Percentiles rank a stretch among this genome's conserved stretches.
Conservation (phyloP, 2,797 vertebrate species). For the Rachycentron canadum region DNA sequence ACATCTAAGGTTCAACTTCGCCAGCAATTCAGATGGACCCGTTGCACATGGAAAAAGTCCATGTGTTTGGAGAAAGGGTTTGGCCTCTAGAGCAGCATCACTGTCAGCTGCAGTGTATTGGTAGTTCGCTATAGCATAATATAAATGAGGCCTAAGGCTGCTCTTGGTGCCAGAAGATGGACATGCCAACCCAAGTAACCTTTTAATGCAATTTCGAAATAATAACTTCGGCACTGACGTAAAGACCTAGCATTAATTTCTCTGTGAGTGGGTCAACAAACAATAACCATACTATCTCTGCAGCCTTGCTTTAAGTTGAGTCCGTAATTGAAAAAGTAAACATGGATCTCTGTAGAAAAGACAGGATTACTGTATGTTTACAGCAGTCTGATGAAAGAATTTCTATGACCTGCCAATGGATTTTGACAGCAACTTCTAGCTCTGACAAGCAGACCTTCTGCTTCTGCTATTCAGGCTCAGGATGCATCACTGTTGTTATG, state of each 20-base stretch:
- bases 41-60: constrained; percentile 1
- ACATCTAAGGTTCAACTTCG: constrained; percentile 41
- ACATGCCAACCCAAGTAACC: not conserved
- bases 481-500: not conserved
- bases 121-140: not conserved
- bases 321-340: not conserved
- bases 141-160: not conserved
- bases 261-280: not conserved
- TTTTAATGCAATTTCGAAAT: not conserved
- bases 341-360: not conserved
- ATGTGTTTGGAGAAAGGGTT: constrained; percentile 2
- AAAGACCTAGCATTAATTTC: not conserved
- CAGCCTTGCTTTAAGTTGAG: not conserved
- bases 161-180: not conserved
- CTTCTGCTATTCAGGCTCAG: not conserved
- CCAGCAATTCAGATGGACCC: constrained; percentile 19
- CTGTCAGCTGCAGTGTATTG: not conserved
- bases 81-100: constrained; percentile 5
- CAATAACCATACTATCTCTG: not conserved
- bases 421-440: not conserved
- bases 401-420: not conserved
- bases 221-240: not conserved
- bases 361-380: not conserved
- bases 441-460: not conserved
- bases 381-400: not conserved